Evolutionary conservation across 2,888 invertebrate genomes (phyloP), one percentile per base, ranked within the genome.

Genomic region (Phyto melanocephala): DNA sequence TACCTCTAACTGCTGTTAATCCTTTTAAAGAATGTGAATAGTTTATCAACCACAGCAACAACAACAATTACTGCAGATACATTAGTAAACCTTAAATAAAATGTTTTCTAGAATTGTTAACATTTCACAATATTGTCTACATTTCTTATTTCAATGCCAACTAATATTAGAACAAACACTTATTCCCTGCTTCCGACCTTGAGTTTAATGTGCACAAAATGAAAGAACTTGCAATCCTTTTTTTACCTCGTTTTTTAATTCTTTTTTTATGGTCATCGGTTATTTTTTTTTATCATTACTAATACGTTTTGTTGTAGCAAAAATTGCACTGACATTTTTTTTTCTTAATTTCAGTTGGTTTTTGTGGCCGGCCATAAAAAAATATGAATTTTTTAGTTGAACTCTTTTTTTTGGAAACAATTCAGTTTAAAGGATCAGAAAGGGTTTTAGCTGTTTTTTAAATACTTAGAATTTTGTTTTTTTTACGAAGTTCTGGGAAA

Each of bases 391-490:
- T 63, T 72, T 78, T 74, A 35, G 56, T 40, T 82, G 65, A 60
- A 75, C 67, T 78, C 50, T 75, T 65, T 58, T 63, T 67, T 58
- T 33, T 28, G 28, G 28, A 56, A 70, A 6, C 47, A 82, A 82
- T 74, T 79, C 71, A 82, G 82, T 75, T 82, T 82, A 71, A 75
- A 65, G 65, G 58, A 76, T 67, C 79, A 22, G 40, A 82, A 82
- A 79, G 67, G 75, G 74, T 24, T 81, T 70, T 17, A 33, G 1
- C 2, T 33, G 5, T 11, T 35, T 50, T 50, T 50, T 10, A 5
- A 20, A 10, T 76, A 68, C 62, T 37, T 3, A 6, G 52, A 67
- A 35, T 22, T 45, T 24, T 22, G 13, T 28, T 60, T 42, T 74
- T 67, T 60, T 65, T 40, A 56, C 40, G 24, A 17, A n/a, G 42